Conservation (phyloP, 2,113 vertebrate species). For the Ptyas mucosa region DNA sequence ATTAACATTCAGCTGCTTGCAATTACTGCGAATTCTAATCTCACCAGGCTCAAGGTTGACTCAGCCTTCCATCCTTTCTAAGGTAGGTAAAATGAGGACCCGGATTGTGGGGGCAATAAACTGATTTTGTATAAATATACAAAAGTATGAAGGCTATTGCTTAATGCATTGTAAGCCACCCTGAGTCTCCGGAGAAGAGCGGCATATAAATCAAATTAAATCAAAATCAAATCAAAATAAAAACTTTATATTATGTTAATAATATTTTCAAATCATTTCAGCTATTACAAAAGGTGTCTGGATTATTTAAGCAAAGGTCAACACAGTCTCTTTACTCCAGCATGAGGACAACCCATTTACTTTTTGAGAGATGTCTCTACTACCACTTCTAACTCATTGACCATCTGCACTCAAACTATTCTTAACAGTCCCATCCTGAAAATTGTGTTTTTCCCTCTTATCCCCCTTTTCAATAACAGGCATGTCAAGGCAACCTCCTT, state of each 20-base stretch:
- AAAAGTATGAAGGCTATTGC: too few species aligned
- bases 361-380: background rate
- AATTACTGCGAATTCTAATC: too few species aligned
- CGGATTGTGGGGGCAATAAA: too few species aligned
- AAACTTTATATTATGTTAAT: background rate
- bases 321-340: background rate
- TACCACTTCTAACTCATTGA: background rate
- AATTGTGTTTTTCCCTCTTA: background rate
- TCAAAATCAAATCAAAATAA: too few species aligned
- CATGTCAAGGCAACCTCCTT: background rate
- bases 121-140: too few species aligned
- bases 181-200: too few species aligned
- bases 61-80: too few species aligned
- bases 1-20: too few species aligned
- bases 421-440: background rate
- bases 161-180: too few species aligned
- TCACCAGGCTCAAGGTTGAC: too few species aligned
- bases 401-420: background rate
- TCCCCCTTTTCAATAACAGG: background rate
- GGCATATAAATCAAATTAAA: too few species aligned
- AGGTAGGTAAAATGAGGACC: too few species aligned
- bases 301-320: background rate
- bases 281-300: background rate
- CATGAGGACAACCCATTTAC: background rate
- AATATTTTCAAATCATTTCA: background rate